phyloP scores from a whole-genome alignment of 2,888 invertebrate genomes.

The Hydrotaea diabolus region DNA sequence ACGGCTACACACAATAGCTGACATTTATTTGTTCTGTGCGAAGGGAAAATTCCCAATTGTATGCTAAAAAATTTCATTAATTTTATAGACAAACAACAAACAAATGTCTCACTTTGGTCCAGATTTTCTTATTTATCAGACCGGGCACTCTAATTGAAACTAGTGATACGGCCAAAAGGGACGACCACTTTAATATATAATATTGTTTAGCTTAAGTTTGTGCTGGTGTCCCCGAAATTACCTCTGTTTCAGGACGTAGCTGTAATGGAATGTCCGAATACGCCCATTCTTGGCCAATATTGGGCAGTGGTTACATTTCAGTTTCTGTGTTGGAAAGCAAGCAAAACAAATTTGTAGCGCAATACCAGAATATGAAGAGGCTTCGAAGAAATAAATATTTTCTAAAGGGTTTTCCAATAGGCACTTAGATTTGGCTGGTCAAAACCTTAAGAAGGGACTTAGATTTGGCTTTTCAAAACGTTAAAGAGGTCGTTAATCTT shows the following conservation, averaged over 20 bases:
- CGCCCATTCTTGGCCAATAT: too few species aligned
- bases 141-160: conserved; percentile 6
- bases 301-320: too few species aligned
- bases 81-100: conserved; percentile 59
- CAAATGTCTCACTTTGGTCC: conserved; percentile 7
- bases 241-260: neutral
- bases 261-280: too few species aligned
- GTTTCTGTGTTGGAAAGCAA: too few species aligned
- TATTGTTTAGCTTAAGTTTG: neutral
- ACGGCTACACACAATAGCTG: conserved; percentile 7
- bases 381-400: too few species aligned
- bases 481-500: too few species aligned
- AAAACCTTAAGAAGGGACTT: too few species aligned
- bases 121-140: conserved; percentile 8
- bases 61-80: conserved; percentile 66
- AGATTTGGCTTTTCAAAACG: too few species aligned
- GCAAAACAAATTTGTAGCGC: too few species aligned
- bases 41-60: conserved; percentile 61
- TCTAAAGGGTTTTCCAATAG: too few species aligned
- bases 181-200: conserved; percentile 18
- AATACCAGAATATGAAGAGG: too few species aligned
- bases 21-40: conserved; percentile 52
- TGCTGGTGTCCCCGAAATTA: neutral
- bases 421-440: too few species aligned
- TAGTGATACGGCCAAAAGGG: neutral